Percentiles rank a stretch among this genome's conserved stretches.
Conservation (phyloP, 1,140 invertebrate genomes). For the Ooceraea biroi region DNA sequence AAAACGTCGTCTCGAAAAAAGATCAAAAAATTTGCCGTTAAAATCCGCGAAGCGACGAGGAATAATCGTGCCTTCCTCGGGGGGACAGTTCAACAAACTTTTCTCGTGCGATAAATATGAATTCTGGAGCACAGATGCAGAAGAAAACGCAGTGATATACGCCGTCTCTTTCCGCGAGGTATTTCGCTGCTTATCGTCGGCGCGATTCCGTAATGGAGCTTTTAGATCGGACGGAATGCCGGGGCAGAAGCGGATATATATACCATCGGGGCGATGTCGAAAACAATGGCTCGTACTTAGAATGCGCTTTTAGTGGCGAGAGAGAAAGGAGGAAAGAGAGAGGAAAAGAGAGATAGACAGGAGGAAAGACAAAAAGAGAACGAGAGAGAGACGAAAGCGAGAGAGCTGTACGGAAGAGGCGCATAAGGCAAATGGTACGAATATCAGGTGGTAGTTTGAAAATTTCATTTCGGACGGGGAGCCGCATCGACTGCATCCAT, state of each 20-base stretch:
- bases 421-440: slow-evolving; percentile 42
- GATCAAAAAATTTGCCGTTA: too few relatives aligned
- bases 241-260: slow-evolving; percentile 36
- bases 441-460: slow-evolving; percentile 50
- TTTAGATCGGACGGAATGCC: slow-evolving; percentile 41
- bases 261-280: neutral
- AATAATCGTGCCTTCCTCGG: too few relatives aligned
- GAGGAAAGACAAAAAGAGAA: neutral
- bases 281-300: slow-evolving; percentile 43
- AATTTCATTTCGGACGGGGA: slow-evolving; percentile 43
- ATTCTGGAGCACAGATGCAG: too few relatives aligned
- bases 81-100: too few relatives aligned
- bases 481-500: slow-evolving; percentile 45
- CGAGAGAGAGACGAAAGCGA: slow-evolving; percentile 11
- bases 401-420: neutral
- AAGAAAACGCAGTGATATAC: neutral
- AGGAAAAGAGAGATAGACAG: neutral
- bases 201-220: slow-evolving; percentile 41
- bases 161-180: slow-evolving; percentile 6
- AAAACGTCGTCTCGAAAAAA: too few relatives aligned
- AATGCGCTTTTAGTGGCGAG: slow-evolving; percentile 14
- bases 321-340: neutral
- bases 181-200: neutral
- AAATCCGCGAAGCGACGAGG: too few relatives aligned
- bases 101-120: too few relatives aligned